Evolutionary conservation across 2,797 vertebrate species (phyloP), one percentile per base, ranked within the genome.

Genomic region (Thalassophryne amazonica): DNA sequence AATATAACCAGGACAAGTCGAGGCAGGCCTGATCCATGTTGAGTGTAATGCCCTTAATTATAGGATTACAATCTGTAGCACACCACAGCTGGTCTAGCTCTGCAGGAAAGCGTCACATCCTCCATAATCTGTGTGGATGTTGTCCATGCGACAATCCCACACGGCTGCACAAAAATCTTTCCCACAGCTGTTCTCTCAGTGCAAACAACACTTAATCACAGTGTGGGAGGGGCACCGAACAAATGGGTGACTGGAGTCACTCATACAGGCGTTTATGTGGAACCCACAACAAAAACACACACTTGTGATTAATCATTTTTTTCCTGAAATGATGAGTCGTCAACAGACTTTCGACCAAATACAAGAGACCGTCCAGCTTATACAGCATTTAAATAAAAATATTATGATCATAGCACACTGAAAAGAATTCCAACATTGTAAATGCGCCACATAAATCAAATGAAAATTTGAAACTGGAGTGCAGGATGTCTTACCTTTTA

Each of bases 61-160:
- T 31, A 50, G 60, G 60, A 83, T 75, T 78, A 76, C 47, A 69
- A 65, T 76, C 68, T 58, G 55, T 37, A 35, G 54, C 48, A 59
- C 49, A 58, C 73, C 64, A 69, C 62, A 79, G 58, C 66, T 76
- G 73, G 53, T 33, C 39, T 6, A 6, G 35, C 52, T 66, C 48
- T 65, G 51, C 32, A 16, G 66, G 60, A 37, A 70, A 50, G 56
- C 49, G 50, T 33, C 45, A 55, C 62, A 58, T 53, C 46, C 60
- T 61, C 56, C 18, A 68, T 74, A 73, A 78, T 74, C 71, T 70
- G 66, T 15, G 61, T 73, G 69, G 69, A 66, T 8, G 54, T 39
- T 40, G 63, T 69, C 59, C 51, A 56, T 60, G 63, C 40, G 4
- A 40, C 54, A 13, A 28, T 51, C 58, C 33, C 36, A 39, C 51